Evolutionary conservation across 2,888 invertebrate genomes (phyloP).

Genomic region (Copidosoma aretas): DNA sequence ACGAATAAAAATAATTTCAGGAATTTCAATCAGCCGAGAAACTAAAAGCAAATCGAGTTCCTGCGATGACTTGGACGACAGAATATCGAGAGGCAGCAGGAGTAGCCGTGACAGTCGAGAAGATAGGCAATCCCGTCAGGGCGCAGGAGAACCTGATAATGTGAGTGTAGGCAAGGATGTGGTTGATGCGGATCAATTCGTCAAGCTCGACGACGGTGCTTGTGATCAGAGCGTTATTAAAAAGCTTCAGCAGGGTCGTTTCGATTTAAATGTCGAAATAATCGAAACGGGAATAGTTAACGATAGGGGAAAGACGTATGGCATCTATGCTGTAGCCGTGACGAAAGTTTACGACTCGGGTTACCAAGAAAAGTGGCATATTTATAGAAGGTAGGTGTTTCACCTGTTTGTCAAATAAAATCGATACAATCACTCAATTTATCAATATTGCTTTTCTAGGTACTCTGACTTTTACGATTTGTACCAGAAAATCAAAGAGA

Average conservation of each 20-base stretch:
- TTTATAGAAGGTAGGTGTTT: constrained; percentile 76
- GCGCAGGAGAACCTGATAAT: constrained; percentile 16
- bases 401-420: background rate
- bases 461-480: constrained; percentile 95
- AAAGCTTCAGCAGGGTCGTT: constrained; percentile 58
- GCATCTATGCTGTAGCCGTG: constrained; percentile 87
- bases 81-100: constrained; percentile 34
- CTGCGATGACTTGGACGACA: constrained; percentile 27
- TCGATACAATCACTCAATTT: background rate
- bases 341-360: constrained; percentile 72
- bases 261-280: constrained; percentile 57
- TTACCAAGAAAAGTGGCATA: constrained; percentile 84
- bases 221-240: constrained; percentile 56
- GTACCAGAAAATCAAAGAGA: constrained; percentile 80
- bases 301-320: constrained; percentile 85
- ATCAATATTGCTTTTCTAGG: background rate
- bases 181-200: constrained; percentile 49
- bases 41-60: constrained; percentile 37
- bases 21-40: constrained; percentile 23
- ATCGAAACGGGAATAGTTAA: constrained; percentile 73
- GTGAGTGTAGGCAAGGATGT: constrained; percentile 48
- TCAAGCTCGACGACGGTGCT: constrained; percentile 52
- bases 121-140: constrained; percentile 42
- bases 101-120: constrained; percentile 35
- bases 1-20: constrained; percentile 8